Base-by-base conservation (phyloP, 2,888 invertebrate species). In the Lagria hirta region DNA sequence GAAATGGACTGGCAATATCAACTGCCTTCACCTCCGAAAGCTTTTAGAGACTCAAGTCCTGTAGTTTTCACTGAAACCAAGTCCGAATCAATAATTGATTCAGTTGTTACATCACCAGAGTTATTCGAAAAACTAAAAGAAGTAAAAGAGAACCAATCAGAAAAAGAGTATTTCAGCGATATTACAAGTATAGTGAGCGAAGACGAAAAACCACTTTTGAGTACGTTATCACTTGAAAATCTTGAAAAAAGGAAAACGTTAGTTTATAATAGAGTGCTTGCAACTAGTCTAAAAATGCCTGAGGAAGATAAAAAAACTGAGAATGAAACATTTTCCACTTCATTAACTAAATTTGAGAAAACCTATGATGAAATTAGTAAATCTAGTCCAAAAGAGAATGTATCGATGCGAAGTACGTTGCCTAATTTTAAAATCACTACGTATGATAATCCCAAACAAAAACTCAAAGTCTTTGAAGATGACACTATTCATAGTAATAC, bases 21-120 rank as follows among this genome's bases (percentile, higher is more conserved):
- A 49, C 66, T 81, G 23, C 81, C 81, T 1, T 79, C 79, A 1
- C 81, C 81, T 1, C 81, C 81, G 1, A 75, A 73, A 34, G 76
- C 75, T 8, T 77, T 80, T 59, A 66, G 78, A 32, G 80, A 80
- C 50, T 52, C 62, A 4, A 68, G 66, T 54, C 70, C 72, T 4
- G 54, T 53, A 4, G 55, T 56, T 22, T 46, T 45, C 15, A 48
- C 50, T 3, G 49, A 53, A 13, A 40, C 45, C 10, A 15, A 11
- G 15, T 22, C 29, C 8, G 35, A 33, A 18, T 48, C 56, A 3
- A 37, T 54, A n/a, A 56, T 61, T 2, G 69, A 71, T 48, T 70
- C 70, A 1, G 67, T 71, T n/a, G 66, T 72, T 10, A 69, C 70
- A 20, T 67, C 64, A 43, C 68, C 71, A 5, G 69, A 69, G 48